Evolutionary conservation across 2,113 vertebrate genomes (phyloP).

Genomic region (Falco punctatus): DNA sequence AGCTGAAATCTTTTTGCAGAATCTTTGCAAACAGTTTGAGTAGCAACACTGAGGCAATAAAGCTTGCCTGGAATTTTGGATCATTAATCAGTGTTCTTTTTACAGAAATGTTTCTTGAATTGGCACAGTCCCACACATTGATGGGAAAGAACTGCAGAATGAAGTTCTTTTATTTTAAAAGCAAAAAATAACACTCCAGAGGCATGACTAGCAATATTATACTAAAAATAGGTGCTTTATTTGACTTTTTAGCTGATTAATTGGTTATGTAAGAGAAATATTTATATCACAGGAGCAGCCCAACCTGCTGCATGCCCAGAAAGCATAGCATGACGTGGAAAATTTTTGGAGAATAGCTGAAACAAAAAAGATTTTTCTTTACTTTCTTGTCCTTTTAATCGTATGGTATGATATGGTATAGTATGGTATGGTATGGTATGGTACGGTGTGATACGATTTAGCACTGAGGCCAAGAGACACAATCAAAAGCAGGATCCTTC

Average conservation of each 20-base stretch:
- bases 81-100: conserved; percentile 53
- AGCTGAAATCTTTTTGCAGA: conserved; percentile 14
- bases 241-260: conserved; percentile 65
- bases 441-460: neutral
- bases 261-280: conserved; percentile 59
- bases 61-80: conserved; percentile 27
- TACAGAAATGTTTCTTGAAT: conserved; percentile 48
- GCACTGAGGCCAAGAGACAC: neutral
- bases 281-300: conserved; percentile 38
- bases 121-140: conserved; percentile 53
- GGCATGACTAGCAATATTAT: conserved; percentile 57
- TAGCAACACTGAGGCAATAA: conserved; percentile 27
- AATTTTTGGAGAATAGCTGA: neutral
- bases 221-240: conserved; percentile 59
- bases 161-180: conserved; percentile 46
- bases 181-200: conserved; percentile 47
- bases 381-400: neutral
- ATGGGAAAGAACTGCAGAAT: conserved; percentile 53
- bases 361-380: neutral
- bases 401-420: neutral
- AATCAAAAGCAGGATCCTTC: neutral
- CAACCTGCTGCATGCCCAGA: conserved; percentile 7
- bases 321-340: conserved; percentile 23
- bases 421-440: neutral
- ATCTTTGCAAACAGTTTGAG: neutral